Evolutionary conservation across 2,888 invertebrate species (phyloP).

Genomic region (Cerceris ruficornis): DNA sequence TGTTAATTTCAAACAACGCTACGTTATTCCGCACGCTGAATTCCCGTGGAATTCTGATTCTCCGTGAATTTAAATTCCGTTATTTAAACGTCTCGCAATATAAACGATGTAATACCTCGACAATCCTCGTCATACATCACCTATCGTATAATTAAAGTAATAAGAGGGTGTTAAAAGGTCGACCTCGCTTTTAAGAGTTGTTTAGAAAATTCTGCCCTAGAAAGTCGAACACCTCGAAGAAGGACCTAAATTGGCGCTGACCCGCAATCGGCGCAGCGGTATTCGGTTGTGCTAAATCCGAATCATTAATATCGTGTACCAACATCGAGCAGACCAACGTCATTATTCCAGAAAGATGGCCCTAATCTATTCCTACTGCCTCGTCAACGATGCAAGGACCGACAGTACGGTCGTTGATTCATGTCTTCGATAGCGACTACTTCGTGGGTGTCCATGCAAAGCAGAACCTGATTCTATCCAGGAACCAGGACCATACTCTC

Average conservation of each 20-base stretch:
- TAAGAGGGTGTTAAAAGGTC: neutral
- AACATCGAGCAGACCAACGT: slow-evolving; percentile 46
- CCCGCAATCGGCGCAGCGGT: slow-evolving; percentile 50
- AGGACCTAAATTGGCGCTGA: slow-evolving; percentile 30
- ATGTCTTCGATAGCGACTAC: slow-evolving; percentile 38
- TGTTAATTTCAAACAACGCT: slow-evolving; percentile 2
- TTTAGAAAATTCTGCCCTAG: neutral
- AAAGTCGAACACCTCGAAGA: neutral
- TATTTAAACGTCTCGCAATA: too few species aligned
- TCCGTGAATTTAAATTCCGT: neutral
- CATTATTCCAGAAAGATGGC: slow-evolving; percentile 66
- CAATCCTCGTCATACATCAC: too few species aligned
- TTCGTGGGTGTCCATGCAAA: slow-evolving; percentile 10
- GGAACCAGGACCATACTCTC: slow-evolving; percentile 22
- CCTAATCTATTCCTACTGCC: slow-evolving; percentile 54
- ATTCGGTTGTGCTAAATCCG: slow-evolving; percentile 59
- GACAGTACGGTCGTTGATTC: slow-evolving; percentile 37
- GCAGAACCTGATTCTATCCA: slow-evolving; percentile 17
- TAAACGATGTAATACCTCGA: too few species aligned
- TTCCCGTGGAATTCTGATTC: too few species aligned
- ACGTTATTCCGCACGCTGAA: neutral
- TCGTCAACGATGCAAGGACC: slow-evolving; percentile 42
- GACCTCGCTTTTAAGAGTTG: neutral
- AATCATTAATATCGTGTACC: slow-evolving; percentile 64
- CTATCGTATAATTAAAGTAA: too few species aligned